These are phyloP conservation scores for Cheilosia soror DNA, from an alignment of 2,888 invertebrate genomes.

Conservation along the genomic window DNA sequence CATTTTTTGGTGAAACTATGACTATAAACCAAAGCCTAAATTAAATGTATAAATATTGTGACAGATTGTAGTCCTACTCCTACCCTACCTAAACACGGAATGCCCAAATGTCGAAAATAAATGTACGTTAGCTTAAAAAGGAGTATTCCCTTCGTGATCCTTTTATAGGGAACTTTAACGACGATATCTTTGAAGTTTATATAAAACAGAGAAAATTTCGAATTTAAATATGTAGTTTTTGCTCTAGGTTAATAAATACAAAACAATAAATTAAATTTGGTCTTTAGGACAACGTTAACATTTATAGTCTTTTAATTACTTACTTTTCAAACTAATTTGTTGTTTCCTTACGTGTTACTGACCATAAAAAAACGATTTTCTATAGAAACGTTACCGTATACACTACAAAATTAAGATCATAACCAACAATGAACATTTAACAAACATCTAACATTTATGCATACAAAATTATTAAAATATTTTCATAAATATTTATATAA, in stretches of 20 bases:
- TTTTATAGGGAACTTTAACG: too few relatives aligned
- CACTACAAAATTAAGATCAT: conserved; percentile 60
- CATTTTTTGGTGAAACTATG: too few relatives aligned
- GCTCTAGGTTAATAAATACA: not conserved
- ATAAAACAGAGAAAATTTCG: too few relatives aligned
- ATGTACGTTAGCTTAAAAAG: too few relatives aligned
- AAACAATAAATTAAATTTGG: not conserved
- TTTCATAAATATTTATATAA: conserved; percentile 8
- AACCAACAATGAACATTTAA: conserved; percentile 63
- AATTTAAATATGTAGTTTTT: too few relatives aligned
- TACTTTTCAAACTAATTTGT: conserved; percentile 44
- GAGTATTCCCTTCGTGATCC: too few relatives aligned
- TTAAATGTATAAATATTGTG: too few relatives aligned
- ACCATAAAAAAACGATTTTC: not conserved
- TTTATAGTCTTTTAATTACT: conserved; percentile 38
- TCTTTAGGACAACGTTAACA: not conserved
- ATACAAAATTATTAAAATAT: conserved; percentile 30
- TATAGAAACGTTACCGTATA: conserved; percentile 20
- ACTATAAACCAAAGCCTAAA: too few relatives aligned
- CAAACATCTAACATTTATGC: conserved; percentile 65
- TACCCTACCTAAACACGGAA: too few relatives aligned
- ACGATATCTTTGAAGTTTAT: too few relatives aligned
- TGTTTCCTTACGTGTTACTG: not conserved
- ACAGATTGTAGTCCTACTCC: too few relatives aligned
- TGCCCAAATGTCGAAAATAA: too few relatives aligned